These are phyloP conservation scores for Leucoraja erinaceus DNA, from an alignment of 2,113 vertebrate species.

Conservation along the genomic window DNA sequence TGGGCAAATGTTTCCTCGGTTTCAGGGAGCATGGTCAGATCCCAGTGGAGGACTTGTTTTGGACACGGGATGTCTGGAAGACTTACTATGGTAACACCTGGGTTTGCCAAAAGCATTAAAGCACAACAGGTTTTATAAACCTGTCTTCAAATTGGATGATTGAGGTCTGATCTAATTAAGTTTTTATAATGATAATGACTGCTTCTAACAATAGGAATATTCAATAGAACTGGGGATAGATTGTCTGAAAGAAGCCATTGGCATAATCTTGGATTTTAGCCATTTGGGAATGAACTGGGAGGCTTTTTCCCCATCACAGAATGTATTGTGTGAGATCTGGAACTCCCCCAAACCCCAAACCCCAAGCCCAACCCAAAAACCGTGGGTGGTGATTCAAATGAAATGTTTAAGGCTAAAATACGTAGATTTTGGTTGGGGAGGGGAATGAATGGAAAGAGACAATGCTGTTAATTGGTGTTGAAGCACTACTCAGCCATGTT, in stretches of 20 bases:
- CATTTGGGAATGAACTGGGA: background rate
- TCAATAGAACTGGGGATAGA: background rate
- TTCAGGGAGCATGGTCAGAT: too few species aligned
- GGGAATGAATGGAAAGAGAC: background rate
- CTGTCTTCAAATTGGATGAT: background rate
- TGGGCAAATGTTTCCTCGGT: background rate
- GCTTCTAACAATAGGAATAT: background rate
- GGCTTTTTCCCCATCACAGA: background rate
- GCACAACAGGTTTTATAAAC: background rate
- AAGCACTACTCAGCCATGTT: background rate
- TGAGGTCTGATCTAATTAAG: background rate
- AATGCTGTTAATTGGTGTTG: background rate
- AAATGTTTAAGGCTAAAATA: background rate
- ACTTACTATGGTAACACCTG: background rate
- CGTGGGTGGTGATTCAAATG: background rate
- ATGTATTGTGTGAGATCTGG: background rate
- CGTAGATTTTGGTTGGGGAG: background rate
- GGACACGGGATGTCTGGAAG: background rate
- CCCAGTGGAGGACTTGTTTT: too few species aligned
- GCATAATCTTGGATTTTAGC: background rate
- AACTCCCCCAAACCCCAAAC: background rate
- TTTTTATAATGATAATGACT: background rate
- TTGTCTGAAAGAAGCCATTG: background rate
- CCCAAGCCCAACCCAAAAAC: background rate
- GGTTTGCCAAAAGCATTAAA: background rate